These are phyloP conservation scores for Maconellicoccus hirsutus DNA, from an alignment of 1,140 invertebrate genomes.

Conservation along the genomic window DNA sequence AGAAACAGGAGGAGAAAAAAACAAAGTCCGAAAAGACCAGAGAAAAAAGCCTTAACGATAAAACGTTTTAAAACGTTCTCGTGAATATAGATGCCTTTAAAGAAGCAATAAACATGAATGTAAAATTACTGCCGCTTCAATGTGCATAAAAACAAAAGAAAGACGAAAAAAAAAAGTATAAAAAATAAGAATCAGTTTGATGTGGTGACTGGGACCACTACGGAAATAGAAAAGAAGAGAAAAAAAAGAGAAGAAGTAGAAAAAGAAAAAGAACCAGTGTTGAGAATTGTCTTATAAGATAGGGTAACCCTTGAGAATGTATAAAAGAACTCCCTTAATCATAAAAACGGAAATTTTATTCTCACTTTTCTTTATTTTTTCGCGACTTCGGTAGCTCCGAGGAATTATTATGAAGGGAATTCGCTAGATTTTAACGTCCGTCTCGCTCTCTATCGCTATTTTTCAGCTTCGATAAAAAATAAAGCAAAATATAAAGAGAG, in stretches of 20 bases:
- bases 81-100: constrained; percentile 21
- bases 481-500: neutral
- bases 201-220: constrained; percentile 21
- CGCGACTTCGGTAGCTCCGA: neutral
- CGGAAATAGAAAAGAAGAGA: neutral
- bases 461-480: neutral
- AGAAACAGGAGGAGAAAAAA: neutral
- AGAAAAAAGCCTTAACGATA: constrained; percentile 1
- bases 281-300: constrained; percentile 10
- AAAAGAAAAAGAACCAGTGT: constrained; percentile 5
- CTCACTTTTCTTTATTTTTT: constrained; percentile 21
- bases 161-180: neutral
- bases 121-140: constrained; percentile 20
- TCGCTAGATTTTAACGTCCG: neutral
- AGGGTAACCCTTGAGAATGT: constrained; percentile 18
- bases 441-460: neutral
- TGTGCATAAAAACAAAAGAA: constrained; percentile 19
- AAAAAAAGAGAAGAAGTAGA: neutral
- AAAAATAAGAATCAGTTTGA: constrained; percentile 19
- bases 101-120: constrained; percentile 21
- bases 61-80: constrained; percentile 20
- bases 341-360: constrained; percentile 23
- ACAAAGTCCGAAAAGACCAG: neutral
- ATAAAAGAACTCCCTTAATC: constrained; percentile 21
- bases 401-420: constrained; percentile 21